Conservation (phyloP, 2,113 vertebrate genomes). For the Saccopteryx bilineata region DNA sequence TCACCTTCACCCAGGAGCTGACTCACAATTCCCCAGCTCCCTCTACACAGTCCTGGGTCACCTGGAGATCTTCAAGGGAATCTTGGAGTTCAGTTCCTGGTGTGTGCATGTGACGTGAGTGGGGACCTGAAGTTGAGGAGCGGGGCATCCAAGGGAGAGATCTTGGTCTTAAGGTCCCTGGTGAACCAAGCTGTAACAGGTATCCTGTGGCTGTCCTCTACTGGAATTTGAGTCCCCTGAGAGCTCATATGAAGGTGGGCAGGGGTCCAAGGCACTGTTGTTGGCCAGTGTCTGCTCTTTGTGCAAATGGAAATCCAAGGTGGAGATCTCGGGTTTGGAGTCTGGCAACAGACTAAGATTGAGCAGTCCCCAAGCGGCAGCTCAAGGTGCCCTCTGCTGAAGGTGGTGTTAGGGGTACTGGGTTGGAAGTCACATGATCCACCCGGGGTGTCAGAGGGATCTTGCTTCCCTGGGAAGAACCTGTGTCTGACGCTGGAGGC, state of each 20-base stretch:
- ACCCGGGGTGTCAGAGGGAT: neutral
- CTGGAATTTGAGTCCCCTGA: neutral
- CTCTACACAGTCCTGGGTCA: neutral
- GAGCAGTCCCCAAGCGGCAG: neutral
- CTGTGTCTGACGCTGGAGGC: neutral
- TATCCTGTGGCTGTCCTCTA: neutral
- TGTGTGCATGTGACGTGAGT: neutral
- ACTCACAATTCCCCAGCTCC: neutral
- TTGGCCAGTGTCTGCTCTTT: neutral
- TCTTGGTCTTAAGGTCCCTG: neutral
- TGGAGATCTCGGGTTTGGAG: neutral
- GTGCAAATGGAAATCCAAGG: neutral
- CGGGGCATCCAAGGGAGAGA: neutral
- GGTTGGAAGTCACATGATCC: neutral
- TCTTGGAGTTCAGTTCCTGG: neutral
- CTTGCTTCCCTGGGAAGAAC: neutral
- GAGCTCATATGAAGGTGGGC: neutral
- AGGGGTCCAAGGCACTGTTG: neutral
- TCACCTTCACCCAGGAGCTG: neutral
- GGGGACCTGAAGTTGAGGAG: neutral
- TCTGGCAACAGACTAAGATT: neutral
- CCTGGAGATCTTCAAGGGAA: neutral
- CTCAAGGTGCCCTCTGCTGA: neutral
- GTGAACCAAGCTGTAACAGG: neutral
- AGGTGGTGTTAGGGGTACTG: neutral